Evolutionary conservation across 1,140 invertebrate species (phyloP), one percentile per base, ranked within the genome.

Genomic region (Zaprionus ghesquierei): DNA sequence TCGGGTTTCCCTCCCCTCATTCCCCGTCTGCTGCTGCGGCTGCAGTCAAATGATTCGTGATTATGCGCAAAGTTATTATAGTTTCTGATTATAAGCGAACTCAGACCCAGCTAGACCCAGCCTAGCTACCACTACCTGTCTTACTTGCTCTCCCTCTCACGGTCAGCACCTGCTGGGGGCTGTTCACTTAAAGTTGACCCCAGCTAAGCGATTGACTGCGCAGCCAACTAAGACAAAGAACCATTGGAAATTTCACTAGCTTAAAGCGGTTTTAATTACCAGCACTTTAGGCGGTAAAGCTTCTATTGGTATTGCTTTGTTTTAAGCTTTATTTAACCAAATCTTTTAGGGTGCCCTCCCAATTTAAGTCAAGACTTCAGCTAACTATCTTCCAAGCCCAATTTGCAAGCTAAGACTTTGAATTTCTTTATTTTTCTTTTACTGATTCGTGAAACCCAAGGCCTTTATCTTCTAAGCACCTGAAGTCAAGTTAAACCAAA

Each of bases 21-120:
- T 4, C 27, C 49, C 33, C 12, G 25, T 10, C 23, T 22, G 46
- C 49, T 18, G 10, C 25, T 72, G 53, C 54, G 62, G 69, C 64
- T 73, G 70, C 65, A 60, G 64, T 77, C 77, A 77, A 79, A 82
- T 77, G 80, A 82, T 82, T 85, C 79, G 74, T 81, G 85, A 80
- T 80, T 80, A 89, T 89, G 85, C 60, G 71, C 49, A 69, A 89
- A 84, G 75, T 81, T 81, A 63, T 79, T 78, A 78, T 75, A 75
- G 56, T 61, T 62, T 31, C 61, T 72, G 74, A 72, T 76, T 76
- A 76, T 66, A 53, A 64, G 33, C 60, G 22, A 8, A n/a, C n/a
- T n/a, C n/a, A 29, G 29, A 35, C 62, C 62, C 44, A 46, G 41
- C 46, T 29, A 31, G 35, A 44, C 61, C 31, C 10, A 8, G 15